A percentile compares a stretch with the other conserved stretches of the same genome.
phyloP scores from a whole-genome alignment of 2,113 vertebrate species.

The Cygnus buccinator region DNA sequence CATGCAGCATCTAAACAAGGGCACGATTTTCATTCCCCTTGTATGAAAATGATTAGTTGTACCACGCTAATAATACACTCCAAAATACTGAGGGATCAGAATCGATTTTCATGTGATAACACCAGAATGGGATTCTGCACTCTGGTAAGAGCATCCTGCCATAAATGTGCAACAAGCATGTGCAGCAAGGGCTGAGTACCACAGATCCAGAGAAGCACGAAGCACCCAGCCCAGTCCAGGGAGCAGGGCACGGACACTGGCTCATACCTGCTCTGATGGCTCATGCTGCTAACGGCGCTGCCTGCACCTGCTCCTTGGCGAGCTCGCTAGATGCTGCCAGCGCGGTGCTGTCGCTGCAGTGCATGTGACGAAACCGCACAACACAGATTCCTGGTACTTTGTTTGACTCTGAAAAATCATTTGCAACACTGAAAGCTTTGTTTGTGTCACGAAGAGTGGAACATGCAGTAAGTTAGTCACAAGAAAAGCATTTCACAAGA shows the following conservation, averaged over 20 bases:
- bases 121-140: neutral
- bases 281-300: neutral
- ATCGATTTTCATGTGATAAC: neutral
- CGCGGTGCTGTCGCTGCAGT: neutral
- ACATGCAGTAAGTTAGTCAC: neutral
- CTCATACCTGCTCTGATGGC: no score
- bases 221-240: neutral
- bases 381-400: neutral
- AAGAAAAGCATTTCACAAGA: neutral
- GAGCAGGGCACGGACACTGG: no score
- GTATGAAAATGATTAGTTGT: neutral
- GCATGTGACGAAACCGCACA: neutral
- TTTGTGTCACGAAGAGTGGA: neutral
- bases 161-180: neutral
- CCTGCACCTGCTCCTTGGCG: neutral
- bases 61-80: neutral
- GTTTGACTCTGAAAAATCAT: neutral
- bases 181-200: neutral
- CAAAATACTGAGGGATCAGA: neutral
- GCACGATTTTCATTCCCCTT: neutral
- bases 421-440: neutral
- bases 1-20: neutral
- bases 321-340: neutral
- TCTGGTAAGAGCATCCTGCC: neutral
- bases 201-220: neutral